A percentile compares a stretch with the other conserved stretches of the same genome.
phyloP scores from a whole-genome alignment of 1,140 invertebrate species.

The Laupala kohalensis region DNA sequence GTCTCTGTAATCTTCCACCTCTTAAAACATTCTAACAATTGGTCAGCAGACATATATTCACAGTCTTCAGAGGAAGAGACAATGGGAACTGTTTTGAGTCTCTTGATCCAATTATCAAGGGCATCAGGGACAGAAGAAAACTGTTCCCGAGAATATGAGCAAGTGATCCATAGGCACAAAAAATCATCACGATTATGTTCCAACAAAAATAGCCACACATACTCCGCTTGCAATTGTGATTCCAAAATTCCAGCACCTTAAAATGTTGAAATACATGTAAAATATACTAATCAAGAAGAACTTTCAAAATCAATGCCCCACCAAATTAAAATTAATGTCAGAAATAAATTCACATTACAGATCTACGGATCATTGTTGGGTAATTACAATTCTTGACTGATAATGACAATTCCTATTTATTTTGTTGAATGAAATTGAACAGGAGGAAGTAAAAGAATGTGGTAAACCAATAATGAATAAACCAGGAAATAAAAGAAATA shows the following conservation, averaged over 20 bases:
- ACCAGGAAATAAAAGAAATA: no score
- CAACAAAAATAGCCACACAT: background rate
- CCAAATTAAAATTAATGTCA: no score
- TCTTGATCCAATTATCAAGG: background rate
- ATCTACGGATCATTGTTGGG: no score
- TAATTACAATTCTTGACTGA: no score
- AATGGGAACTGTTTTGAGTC: background rate
- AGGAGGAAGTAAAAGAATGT: no score
- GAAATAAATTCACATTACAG: no score
- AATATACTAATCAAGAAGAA: no score
- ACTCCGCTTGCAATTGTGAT: background rate
- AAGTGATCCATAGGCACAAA: background rate
- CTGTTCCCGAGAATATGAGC: background rate
- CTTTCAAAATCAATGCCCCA: no score
- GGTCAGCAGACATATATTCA: background rate
- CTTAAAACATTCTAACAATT: background rate
- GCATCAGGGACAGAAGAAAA: background rate
- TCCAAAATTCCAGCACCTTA: background rate
- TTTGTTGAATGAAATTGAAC: no score
- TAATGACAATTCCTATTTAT: no score
- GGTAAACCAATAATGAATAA: no score
- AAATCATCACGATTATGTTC: constrained; percentile 1
- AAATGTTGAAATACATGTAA: no score
- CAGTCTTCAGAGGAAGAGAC: background rate
- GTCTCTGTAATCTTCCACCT: constrained; percentile 4